Base-by-base conservation (phyloP, 30 jellyfish, hydroid and myxozoan species). In the Aurelia coerulea region DNA sequence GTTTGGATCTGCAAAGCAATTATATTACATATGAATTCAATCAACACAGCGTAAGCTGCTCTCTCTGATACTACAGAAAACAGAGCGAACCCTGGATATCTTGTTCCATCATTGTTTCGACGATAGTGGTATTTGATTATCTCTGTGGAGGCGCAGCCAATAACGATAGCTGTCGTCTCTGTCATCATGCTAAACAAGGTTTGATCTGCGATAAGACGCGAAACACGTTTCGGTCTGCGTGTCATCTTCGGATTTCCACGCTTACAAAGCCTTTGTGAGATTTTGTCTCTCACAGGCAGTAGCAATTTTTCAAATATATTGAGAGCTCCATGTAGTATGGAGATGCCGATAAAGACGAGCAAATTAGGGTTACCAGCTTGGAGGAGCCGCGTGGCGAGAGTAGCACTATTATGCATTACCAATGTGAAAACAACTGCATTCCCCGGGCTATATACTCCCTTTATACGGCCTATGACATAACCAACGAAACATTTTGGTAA, bases 281-380 rank as follows among this genome's bases (percentile, higher is more conserved):
- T 62, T 7, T 62, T 62, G 72, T 62, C 72, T 62, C 72, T 18
- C 72, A 62, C 72, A n/a, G 72, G 72, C 72, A 62, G 72, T 29
- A 62, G 35, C 11, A 62, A 10, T 62, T 62, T 62, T n/a, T 62
- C 72, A 62, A 29, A 4, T 62, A 62, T 62, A 29, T 29, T 29
- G 35, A 62, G 35, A 13, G 13, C 32, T 12, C 35, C 72, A 10
- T 62, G 72, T 1, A 29, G 35, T 3, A 29, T n/a, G 35, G 33
- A 10, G 32, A 62, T 62, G 32, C 35, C 72, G 13, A 62, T 18
- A 10, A 62, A 62, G 35, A 62, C 72, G 13, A 62, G 35, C 32
- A 62, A 13, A 18, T 18, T n/a, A 18, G 5, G 35, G 72, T 29
- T 62, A 33, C 35, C 72, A 8, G 72, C 72, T 62, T 62, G 72